Base-by-base conservation (phyloP, 2,888 invertebrate species). In the Sylvicola fuscatus region DNA sequence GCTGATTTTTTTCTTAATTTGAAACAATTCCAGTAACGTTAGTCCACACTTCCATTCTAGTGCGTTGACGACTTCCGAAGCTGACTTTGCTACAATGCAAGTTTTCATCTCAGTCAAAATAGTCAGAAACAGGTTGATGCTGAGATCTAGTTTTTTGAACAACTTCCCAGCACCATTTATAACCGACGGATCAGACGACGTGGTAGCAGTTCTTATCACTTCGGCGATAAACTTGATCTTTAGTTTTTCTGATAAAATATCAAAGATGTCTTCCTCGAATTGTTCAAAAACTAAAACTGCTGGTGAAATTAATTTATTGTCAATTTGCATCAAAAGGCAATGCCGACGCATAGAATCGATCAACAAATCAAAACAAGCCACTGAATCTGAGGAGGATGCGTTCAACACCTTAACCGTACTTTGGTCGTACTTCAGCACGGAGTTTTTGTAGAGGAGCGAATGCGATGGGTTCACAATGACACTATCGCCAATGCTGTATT, bases 1-100 rank as follows among this genome's bases (percentile, higher is more conserved):
- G 1, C 61, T 54, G 42, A 92, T 65, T 54, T 79, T 82, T 54
- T 80, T 79, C 50, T 90, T 87, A 44, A 70, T 75, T 53, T 92
- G 90, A 11, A 87, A 63, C 41, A 81, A 71, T 57, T 92, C 92
- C 16, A 93, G 60, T 1, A 87, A 56, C 0, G 78, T 72, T 14
- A 81, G 68, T 1, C 86, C 83, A 35, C 78, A 62, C 48, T 71
- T 76, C 90, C 90, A 92, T 40, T 70, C 67, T 1, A 61, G 49
- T 0, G 68, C 70, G 44, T 73, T 71, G 1, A 75, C 58, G 21
- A 78, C 60, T 7, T 38, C 35, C 8, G 34, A 7, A 21, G 39
- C 31, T 3, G 37, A 33, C 6, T 37, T 13, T 10, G 4, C n/a
- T 27, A 12, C 21, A 34, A 15, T n/a, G 33, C 32, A 13, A 26